Conservation (phyloP, 1,140 invertebrate species). For the Saccostrea cuccullata region DNA sequence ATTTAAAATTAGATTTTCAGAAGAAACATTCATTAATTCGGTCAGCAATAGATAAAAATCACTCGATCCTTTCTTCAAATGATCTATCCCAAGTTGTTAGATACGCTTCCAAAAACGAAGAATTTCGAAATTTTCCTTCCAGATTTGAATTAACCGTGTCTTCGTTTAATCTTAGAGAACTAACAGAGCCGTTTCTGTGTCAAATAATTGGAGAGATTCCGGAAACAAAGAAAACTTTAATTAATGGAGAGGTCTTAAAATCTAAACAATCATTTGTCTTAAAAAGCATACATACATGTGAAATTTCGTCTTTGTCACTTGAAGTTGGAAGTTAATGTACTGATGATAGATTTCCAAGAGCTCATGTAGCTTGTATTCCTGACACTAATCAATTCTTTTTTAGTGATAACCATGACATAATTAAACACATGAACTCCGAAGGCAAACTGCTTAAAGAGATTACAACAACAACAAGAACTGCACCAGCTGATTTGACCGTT, state of each 20-base stretch:
- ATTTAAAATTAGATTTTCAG: neutral
- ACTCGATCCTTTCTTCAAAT: neutral
- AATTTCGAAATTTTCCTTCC: neutral
- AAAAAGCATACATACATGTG: neutral
- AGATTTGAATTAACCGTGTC: neutral
- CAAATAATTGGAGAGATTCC: neutral
- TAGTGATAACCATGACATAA: neutral
- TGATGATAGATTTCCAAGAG: neutral
- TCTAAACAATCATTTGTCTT: too few species aligned
- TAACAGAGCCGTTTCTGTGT: neutral
- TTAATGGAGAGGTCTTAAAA: neutral
- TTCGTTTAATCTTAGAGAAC: neutral
- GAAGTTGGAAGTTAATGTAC: too few species aligned
- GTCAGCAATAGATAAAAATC: neutral
- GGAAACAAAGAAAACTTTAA: neutral
- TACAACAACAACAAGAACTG: neutral
- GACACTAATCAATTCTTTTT: neutral
- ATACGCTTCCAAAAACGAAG: neutral
- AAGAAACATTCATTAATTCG: neutral
- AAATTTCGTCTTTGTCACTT: too few species aligned
- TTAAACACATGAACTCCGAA: neutral
- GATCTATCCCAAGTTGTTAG: neutral
- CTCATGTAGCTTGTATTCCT: neutral
- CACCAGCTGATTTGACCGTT: neutral
- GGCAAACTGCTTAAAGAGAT: neutral